Conservation (phyloP, 2,113 vertebrate genomes). For the Ellobius talpinus region DNA sequence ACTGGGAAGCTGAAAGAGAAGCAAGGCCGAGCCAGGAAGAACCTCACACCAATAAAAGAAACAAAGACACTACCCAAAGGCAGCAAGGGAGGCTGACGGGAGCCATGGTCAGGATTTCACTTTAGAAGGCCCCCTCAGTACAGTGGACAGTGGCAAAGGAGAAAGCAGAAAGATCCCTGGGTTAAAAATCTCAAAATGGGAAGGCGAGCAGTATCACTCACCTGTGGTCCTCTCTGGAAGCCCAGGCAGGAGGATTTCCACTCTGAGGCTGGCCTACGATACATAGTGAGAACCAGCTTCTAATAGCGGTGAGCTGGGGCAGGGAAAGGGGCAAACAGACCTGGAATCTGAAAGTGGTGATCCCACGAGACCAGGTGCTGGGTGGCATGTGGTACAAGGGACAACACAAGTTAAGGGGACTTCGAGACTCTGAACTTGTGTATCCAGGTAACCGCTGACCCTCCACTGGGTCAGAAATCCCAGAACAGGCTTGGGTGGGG, state of each 20-base stretch:
- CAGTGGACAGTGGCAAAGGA: not conserved
- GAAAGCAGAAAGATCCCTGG: not conserved
- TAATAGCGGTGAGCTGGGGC: not conserved
- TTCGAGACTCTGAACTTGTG: not conserved
- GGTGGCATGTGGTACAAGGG: accelerated
- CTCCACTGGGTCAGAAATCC: not conserved
- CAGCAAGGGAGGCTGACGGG: not conserved
- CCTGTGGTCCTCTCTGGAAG: not conserved
- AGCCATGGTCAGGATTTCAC: not conserved
- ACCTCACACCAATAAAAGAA: not conserved
- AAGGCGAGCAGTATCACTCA: too few relatives aligned
- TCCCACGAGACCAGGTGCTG: not conserved
- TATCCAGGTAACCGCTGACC: accelerated
- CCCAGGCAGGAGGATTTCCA: not conserved
- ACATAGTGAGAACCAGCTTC: not conserved
- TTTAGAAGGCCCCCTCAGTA: not conserved
- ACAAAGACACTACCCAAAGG: not conserved
- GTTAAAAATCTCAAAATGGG: not conserved
- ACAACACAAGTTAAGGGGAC: not conserved
- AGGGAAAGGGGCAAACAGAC: not conserved
- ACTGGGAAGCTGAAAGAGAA: not conserved
- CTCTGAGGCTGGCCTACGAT: not conserved
- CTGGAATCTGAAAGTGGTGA: not conserved
- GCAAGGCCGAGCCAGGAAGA: not conserved
- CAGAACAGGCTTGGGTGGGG: not conserved